Conservation (phyloP, 2,888 invertebrate species). For the Celastrina argiolus region DNA sequence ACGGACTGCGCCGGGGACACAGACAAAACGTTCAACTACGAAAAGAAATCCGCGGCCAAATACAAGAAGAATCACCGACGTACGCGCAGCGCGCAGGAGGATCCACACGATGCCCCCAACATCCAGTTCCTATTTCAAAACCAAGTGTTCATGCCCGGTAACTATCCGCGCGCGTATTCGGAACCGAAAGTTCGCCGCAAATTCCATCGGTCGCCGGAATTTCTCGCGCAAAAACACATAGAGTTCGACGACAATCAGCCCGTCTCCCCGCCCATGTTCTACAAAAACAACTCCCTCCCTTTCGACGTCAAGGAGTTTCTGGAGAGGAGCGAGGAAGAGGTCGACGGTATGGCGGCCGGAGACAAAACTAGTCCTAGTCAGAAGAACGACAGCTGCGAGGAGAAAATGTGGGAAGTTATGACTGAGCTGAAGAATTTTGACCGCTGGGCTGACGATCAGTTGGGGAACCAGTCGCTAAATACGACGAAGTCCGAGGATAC, state of each 20-base stretch:
- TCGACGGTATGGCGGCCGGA: conserved; percentile 47
- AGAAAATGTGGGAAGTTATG: conserved; percentile 66
- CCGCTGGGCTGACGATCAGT: conserved; percentile 66
- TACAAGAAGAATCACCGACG: conserved; percentile 61
- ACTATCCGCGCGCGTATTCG: conserved; percentile 46
- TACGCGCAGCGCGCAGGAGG: conserved; percentile 47
- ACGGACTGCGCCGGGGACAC: conserved; percentile 59
- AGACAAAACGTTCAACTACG: conserved; percentile 65
- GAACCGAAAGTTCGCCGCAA: conserved; percentile 51
- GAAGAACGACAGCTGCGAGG: conserved; percentile 47
- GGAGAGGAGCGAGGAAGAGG: conserved; percentile 44
- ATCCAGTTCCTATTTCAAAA: conserved; percentile 74
- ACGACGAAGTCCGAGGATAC: conserved; percentile 59
- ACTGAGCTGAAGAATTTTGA: conserved; percentile 63
- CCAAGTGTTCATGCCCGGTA: conserved; percentile 72
- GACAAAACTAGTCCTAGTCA: conserved; percentile 50
- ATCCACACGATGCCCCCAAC: conserved; percentile 53
- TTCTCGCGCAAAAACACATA: conserved; percentile 53
- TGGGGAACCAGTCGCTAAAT: conserved; percentile 48
- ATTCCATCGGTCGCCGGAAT: conserved; percentile 50
- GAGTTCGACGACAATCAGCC: conserved; percentile 46
- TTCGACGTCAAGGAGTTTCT: conserved; percentile 53
- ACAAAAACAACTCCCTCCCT: conserved; percentile 58
- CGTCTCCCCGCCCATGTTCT: conserved; percentile 54
- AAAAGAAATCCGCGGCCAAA: conserved; percentile 62